These are phyloP conservation scores for Netelia melanura DNA, from an alignment of 2,888 invertebrate genomes.

Conservation along the genomic window DNA sequence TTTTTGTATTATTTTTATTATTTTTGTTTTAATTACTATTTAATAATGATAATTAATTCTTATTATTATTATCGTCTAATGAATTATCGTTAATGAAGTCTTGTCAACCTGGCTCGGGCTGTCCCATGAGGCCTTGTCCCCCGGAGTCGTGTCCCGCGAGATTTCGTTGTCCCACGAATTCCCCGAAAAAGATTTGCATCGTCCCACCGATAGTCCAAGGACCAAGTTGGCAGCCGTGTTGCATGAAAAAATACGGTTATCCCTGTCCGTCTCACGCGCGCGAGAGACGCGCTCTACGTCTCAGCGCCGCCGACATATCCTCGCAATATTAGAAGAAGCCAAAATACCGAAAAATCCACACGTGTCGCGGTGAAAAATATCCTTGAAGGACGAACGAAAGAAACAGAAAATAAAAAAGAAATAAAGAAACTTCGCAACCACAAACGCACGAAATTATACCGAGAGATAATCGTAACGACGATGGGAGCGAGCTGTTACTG, in stretches of 20 bases:
- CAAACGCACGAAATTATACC: not conserved
- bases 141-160: slow-evolving; percentile 62
- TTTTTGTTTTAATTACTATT: not conserved
- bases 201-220: slow-evolving; percentile 74
- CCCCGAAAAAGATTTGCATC: slow-evolving; percentile 72
- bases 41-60: not conserved
- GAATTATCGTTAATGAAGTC: slow-evolving; percentile 60
- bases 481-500: slow-evolving; percentile 56
- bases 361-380: slow-evolving; percentile 1
- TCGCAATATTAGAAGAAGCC: slow-evolving; percentile 73
- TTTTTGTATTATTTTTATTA: not conserved
- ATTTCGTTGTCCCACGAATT: slow-evolving; percentile 71
- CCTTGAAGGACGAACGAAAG: slow-evolving; percentile 14
- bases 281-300: slow-evolving; percentile 69
- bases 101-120: slow-evolving; percentile 71
- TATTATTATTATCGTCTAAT: not conserved
- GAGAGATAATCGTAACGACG: slow-evolving; percentile 34
- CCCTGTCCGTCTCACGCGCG: slow-evolving; percentile 75
- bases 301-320: slow-evolving; percentile 71
- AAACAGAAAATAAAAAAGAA: slow-evolving; percentile 34
- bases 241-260: slow-evolving; percentile 75
- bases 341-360: not conserved
- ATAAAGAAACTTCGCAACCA: slow-evolving; percentile 12
- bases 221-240: slow-evolving; percentile 77
- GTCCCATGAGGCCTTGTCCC: slow-evolving; percentile 68